A percentile compares a stretch with the other conserved stretches of the same genome.
Evolutionary conservation across 2,888 invertebrate species (phyloP).

Genomic region (Willowsia nigromaculata): DNA sequence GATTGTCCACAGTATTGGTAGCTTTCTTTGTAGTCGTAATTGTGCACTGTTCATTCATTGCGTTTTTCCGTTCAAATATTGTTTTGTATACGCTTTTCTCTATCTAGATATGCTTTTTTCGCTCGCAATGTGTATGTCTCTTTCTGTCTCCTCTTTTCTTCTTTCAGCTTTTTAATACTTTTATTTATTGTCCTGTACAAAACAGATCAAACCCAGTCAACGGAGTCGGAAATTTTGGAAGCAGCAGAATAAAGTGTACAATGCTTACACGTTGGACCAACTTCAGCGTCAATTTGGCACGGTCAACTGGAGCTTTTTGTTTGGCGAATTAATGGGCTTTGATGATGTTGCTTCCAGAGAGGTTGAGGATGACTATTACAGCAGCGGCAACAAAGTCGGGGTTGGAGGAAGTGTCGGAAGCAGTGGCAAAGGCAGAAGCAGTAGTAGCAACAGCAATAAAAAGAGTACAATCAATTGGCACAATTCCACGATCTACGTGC

Average conservation of each 20-base stretch:
- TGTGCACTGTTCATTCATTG: background rate
- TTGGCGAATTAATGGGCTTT: conserved; percentile 67
- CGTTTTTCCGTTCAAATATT: background rate
- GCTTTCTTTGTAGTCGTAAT: conserved; percentile 3
- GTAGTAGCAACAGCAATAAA: conserved; percentile 34
- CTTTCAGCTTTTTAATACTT: background rate
- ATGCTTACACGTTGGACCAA: conserved; percentile 80
- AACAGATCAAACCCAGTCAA: conserved; percentile 76
- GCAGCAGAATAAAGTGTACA: conserved; percentile 80
- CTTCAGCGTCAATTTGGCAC: conserved; percentile 81
- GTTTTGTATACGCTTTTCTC: background rate
- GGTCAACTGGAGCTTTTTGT: conserved; percentile 77
- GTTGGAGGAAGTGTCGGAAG: conserved; percentile 3
- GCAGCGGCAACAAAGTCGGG: background rate
- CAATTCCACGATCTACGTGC: conserved; percentile 79
- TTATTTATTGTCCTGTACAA: conserved; percentile 38
- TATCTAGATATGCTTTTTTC: background rate
- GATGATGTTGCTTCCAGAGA: conserved; percentile 63
- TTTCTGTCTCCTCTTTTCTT: background rate
- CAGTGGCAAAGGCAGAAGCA: background rate
- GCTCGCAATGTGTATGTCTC: background rate
- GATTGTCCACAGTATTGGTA: background rate
- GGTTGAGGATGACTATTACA: conserved; percentile 35
- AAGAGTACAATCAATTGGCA: conserved; percentile 70
- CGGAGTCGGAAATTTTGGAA: conserved; percentile 77